Evolutionary conservation across 2,888 invertebrate genomes (phyloP).

Genomic region (Diogma glabrata): DNA sequence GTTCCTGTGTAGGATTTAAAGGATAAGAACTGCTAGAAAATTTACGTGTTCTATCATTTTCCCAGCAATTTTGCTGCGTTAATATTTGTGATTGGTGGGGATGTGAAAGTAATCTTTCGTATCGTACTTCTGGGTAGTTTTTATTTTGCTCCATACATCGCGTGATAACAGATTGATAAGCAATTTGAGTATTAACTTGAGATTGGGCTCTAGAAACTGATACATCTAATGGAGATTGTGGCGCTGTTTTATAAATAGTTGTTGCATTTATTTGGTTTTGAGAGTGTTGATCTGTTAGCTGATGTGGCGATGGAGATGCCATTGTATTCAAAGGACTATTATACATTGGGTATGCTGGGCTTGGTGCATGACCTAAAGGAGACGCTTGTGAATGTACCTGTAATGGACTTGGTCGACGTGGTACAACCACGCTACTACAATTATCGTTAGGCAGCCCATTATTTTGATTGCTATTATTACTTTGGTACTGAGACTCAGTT

Average conservation of each 20-base stretch:
- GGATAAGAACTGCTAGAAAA: constrained; percentile 37
- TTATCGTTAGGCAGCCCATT: constrained; percentile 29
- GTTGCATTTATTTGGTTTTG: constrained; percentile 18
- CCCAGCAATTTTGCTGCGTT: constrained; percentile 45
- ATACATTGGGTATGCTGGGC: constrained; percentile 74
- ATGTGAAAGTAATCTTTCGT: constrained; percentile 21
- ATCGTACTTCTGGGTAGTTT: constrained; percentile 24
- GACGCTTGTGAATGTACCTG: constrained; percentile 61
- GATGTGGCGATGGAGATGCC: constrained; percentile 61
- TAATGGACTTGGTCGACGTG: constrained; percentile 55
- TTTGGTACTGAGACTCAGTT: constrained; percentile 50
- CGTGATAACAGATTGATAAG: constrained; percentile 74
- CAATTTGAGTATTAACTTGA: constrained; percentile 48
- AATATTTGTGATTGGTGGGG: constrained; percentile 36
- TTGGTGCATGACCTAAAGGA: constrained; percentile 60
- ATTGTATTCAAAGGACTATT: constrained; percentile 71
- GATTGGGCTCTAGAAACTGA: constrained; percentile 52
- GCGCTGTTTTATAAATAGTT: constrained; percentile 28
- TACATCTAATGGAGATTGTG: constrained; percentile 58
- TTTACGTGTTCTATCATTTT: constrained; percentile 40
- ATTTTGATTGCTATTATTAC: constrained; percentile 38
- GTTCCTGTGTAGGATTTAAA: constrained; percentile 15
- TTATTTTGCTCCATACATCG: constrained; percentile 44
- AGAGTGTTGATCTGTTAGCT: constrained; percentile 25
- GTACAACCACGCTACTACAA: constrained; percentile 36